Evolutionary conservation across 2,888 invertebrate species (phyloP).

Genomic region (Copidosoma aretas): DNA sequence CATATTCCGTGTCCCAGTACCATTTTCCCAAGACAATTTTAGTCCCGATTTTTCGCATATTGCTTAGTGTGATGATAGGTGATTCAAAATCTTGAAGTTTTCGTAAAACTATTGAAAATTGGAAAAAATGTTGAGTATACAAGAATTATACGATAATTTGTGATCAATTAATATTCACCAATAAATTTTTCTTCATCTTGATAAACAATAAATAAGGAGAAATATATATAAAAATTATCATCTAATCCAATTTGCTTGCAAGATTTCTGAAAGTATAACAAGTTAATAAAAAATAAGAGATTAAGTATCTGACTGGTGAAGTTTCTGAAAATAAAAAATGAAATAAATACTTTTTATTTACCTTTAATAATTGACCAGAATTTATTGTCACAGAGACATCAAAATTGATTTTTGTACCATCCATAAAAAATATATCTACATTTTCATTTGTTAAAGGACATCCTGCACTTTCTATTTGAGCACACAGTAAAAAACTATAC

Average conservation of each 20-base stretch:
- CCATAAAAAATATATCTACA: slow-evolving; percentile 84
- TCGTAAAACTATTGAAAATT: slow-evolving; percentile 73
- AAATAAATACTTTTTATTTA: slow-evolving; percentile 45
- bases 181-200: slow-evolving; percentile 73
- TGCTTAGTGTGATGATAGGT: slow-evolving; percentile 89
- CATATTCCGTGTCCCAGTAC: slow-evolving; percentile 88
- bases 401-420: slow-evolving; percentile 83
- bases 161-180: slow-evolving; percentile 20
- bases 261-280: slow-evolving; percentile 69
- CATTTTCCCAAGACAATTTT: slow-evolving; percentile 88
- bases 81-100: slow-evolving; percentile 97
- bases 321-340: too few species aligned
- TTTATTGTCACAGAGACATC: slow-evolving; percentile 82
- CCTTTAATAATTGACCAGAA: slow-evolving; percentile 80
- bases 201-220: slow-evolving; percentile 87
- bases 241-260: slow-evolving; percentile 82
- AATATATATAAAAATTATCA: slow-evolving; percentile 82
- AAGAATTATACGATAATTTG: slow-evolving; percentile 1
- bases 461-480: slow-evolving; percentile 86
- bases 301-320: background rate
- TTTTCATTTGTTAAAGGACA: slow-evolving; percentile 74
- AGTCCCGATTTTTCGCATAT: slow-evolving; percentile 71
- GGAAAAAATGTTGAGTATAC: background rate
- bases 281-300: slow-evolving; percentile 8
- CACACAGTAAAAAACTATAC: slow-evolving; percentile 85